Base-by-base conservation (phyloP, 1,140 invertebrate species). In the Grapholita molesta region DNA sequence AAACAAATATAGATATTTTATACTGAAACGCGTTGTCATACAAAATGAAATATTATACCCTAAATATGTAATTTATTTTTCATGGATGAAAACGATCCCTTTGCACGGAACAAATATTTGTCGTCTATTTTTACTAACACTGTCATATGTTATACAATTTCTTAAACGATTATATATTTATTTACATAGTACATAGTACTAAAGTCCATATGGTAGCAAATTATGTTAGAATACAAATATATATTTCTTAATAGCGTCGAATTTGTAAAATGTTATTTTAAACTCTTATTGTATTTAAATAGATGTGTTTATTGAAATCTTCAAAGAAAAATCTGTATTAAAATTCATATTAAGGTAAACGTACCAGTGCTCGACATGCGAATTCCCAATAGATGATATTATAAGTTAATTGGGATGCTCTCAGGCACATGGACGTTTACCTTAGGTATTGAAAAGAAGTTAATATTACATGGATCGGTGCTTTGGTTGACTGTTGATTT, bases 401-500 rank as follows among this genome's bases (percentile, higher is more conserved):
- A n/a, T n/a, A n/a, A n/a, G n/a, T n/a, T n/a, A n/a, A n/a, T n/a
- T n/a, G n/a, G n/a, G n/a, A n/a, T n/a, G n/a, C n/a, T n/a, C n/a
- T n/a, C n/a, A n/a, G n/a, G n/a, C n/a, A n/a, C n/a, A n/a, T n/a
- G n/a, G n/a, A n/a, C n/a, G n/a, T n/a, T n/a, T n/a, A n/a, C n/a
- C n/a, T n/a, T n/a, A n/a, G 25, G 35, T 67, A 32, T 61, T 61
- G 12, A 15, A 61, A 61, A 61, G 25, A 67, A 25, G 24, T 52
- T 52, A 28, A 67, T 71, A 68, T 71, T 75, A 73, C 75, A 85
- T 78, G 80, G 80, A 80, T 85, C 82, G 83, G 83, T 86, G 85
- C 83, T 87, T 87, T 77, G 72, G 83, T 85, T 84, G 82, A 84
- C 83, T 85, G 82, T 85, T 79, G 64, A 67, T 82, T 81, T 78